Percentiles rank a stretch among this genome's conserved stretches.
These are phyloP conservation scores for Drosophila borborema DNA, from an alignment of 2,888 invertebrate species.

Conservation along the genomic window DNA sequence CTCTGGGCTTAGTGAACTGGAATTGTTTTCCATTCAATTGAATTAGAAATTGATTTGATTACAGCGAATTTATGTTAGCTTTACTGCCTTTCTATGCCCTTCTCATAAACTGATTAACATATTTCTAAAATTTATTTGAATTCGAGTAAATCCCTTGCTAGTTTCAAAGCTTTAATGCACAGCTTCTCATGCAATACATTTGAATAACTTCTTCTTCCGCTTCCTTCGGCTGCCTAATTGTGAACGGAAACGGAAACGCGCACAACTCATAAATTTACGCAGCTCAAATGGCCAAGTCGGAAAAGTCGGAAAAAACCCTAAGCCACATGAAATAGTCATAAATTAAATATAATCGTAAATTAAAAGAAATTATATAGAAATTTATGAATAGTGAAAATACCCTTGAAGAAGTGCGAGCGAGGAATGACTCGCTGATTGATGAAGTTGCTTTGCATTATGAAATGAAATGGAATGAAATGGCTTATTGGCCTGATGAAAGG, in stretches of 20 bases:
- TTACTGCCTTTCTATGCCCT: background rate
- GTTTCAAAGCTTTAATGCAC: too few species aligned
- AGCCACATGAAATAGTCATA: slow-evolving; percentile 46
- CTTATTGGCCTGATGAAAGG: background rate
- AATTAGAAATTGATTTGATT: background rate
- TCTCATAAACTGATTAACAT: background rate
- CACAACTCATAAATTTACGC: slow-evolving; percentile 56
- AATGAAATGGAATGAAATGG: background rate
- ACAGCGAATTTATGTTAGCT: background rate
- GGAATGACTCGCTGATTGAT: background rate
- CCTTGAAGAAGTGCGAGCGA: background rate
- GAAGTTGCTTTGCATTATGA: background rate
- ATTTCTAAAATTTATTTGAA: background rate
- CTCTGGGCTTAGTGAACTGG: background rate
- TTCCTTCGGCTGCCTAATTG: slow-evolving; percentile 56
- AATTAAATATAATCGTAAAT: slow-evolving; percentile 55
- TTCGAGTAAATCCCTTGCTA: background rate
- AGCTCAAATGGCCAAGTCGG: slow-evolving; percentile 21
- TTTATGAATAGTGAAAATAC: background rate
- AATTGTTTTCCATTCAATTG: slow-evolving; percentile 1
- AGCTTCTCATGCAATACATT: slow-evolving; percentile 2
- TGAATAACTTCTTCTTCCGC: background rate
- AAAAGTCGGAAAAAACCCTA: background rate
- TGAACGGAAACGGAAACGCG: slow-evolving; percentile 65
- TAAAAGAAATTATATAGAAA: slow-evolving; percentile 40